Percentiles rank a stretch among this genome's conserved stretches.
These are phyloP conservation scores for Drosophila formosana DNA, from an alignment of 2,888 invertebrate genomes.

Conservation along the genomic window DNA sequence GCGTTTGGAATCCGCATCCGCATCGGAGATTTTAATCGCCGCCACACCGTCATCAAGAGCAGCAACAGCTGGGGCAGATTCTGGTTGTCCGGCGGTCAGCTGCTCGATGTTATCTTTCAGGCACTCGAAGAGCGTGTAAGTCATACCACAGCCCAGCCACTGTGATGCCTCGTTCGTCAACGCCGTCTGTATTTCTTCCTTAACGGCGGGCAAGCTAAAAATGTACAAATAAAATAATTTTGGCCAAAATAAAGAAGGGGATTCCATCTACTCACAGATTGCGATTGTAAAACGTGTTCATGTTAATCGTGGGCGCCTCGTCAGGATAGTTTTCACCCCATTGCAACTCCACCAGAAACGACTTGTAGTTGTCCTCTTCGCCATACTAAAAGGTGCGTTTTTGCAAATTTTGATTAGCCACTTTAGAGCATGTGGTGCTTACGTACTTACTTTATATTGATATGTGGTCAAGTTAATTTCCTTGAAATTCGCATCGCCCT, in stretches of 20 bases:
- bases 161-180: conserved; percentile 91
- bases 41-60: conserved; percentile 74
- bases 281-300: conserved; percentile 97
- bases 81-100: conserved; percentile 90
- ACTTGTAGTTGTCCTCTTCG: conserved; percentile 91
- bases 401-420: not conserved
- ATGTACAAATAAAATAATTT: conserved; percentile 19
- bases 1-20: conserved; percentile 85
- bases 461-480: conserved; percentile 91
- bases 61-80: conserved; percentile 79
- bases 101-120: conserved; percentile 92
- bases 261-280: conserved; percentile 90
- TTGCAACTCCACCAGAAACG: conserved; percentile 94
- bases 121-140: conserved; percentile 96
- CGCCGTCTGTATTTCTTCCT: conserved; percentile 88
- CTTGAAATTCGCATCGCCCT: conserved; percentile 95
- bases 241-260: too few species aligned
- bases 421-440: conserved; percentile 22
- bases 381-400: conserved; percentile 87
- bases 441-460: conserved; percentile 93
- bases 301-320: conserved; percentile 91
- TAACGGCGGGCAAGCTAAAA: conserved; percentile 89
- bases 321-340: conserved; percentile 96
- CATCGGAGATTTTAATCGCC: conserved; percentile 82
- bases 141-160: conserved; percentile 96